Base-by-base conservation (phyloP, 2,888 invertebrate species). In the Thymelicus lineola region DNA sequence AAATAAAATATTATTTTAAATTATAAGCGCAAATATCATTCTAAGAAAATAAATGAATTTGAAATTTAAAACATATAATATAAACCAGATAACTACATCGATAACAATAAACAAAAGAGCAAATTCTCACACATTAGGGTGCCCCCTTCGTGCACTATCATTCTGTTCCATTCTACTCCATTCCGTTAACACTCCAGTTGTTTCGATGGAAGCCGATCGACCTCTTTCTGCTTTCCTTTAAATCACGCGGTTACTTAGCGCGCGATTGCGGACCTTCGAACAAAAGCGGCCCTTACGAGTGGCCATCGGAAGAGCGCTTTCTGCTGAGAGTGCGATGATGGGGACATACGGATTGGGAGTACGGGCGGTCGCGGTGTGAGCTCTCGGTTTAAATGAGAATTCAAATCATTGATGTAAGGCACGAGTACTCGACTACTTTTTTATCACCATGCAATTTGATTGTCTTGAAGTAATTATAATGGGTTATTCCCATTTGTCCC, bases 201-300 rank as follows among this genome's bases (percentile, higher is more conserved):
- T 36, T 58, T 62, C 67, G 55, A 68, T 70, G 14, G 68, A 55
- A 61, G 20, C 57, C 28, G 45, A 61, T 28, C 68, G 57, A 58
- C 57, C 57, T 50, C 35, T 64, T 68, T 68, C 36, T 62, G 65
- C 69, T 70, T 65, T 71, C 65, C 70, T 71, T 77, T 77, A 82
- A 82, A 81, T 80, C 77, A 80, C 77, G 75, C 82, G 77, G 82
- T 85, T 85, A 86, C 86, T 86, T 85, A 85, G 81, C 79, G 75
- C 71, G 73, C 75, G 77, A 77, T 78, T 75, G 79, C 68, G 66
- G 74, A 61, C 74, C 73, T 74, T 63, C 70, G 74, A 74, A 78
- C 78, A 77, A 79, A 78, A 77, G 76, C 78, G 80, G 78, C 79
- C 81, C 75, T 78, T 77, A 77, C 77, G 81, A 83, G 84, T 81